A percentile compares a stretch with the other conserved stretches of the same genome.
Evolutionary conservation across 1,140 invertebrate genomes (phyloP).

Genomic region (Ips typographus): DNA sequence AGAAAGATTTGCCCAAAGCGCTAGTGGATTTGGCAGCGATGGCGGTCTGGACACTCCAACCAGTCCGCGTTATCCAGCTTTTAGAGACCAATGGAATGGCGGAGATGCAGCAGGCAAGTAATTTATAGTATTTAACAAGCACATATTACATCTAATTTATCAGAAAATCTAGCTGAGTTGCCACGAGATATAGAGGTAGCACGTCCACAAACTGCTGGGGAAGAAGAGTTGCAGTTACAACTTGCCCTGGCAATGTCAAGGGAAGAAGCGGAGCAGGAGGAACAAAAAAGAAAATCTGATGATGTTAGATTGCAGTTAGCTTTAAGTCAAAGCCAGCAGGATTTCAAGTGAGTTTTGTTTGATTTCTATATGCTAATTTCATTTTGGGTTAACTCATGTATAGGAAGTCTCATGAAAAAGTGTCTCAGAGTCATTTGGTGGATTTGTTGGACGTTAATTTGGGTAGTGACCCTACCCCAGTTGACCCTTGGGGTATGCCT

Average conservation of each 20-base stretch:
- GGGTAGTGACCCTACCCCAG: constrained; percentile 60
- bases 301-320: constrained; percentile 93
- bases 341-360: constrained; percentile 69
- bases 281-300: constrained; percentile 88
- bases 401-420: constrained; percentile 32
- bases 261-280: constrained; percentile 97
- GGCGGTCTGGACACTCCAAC: constrained; percentile 63
- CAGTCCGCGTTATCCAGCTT: constrained; percentile 52
- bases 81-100: constrained; percentile 48
- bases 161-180: constrained; percentile 40
- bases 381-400: neutral
- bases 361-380: neutral
- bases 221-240: constrained; percentile 97
- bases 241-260: constrained; percentile 97
- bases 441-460: constrained; percentile 82
- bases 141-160: neutral
- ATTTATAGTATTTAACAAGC: neutral
- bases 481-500: constrained; percentile 74
- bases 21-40: constrained; percentile 83
- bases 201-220: constrained; percentile 91
- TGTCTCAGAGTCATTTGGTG: constrained; percentile 66
- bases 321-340: constrained; percentile 88
- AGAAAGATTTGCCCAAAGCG: constrained; percentile 85
- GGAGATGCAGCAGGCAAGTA: constrained; percentile 41
- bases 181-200: constrained; percentile 86